Evolutionary conservation across 1,140 invertebrate genomes (phyloP), one percentile per base, ranked within the genome.

Genomic region (Drosophila orosa): DNA sequence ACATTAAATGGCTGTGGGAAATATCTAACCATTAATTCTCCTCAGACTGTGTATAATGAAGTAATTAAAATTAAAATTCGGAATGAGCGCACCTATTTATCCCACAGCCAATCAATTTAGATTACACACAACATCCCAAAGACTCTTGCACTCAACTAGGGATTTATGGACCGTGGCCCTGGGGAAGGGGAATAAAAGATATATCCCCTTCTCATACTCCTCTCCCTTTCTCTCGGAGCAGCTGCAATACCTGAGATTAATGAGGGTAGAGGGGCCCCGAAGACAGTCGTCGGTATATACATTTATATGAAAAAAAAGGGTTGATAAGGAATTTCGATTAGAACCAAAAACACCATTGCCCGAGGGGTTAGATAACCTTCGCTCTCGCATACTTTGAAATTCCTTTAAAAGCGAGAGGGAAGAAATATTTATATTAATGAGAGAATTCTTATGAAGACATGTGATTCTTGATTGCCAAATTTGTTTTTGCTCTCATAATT

Each of bases 241-340:
- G 78, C 77, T 63, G 50, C 62, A 62, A 47, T 55, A 72, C 65
- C 44, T 67, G 72, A 89, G 84, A 89, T 87, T 87, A 89, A 87
- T 87, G 83, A 89, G 76, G 84, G 84, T 83, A 83, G 72, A 48
- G 31, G 52, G 37, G 35, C 72, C 66, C 39, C 72, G 56, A 59
- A 58, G 33, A 61, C 55, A 74, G 13, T 29, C 12, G 22, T 57
- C 12, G 10, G 25, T 35, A n/a, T 52, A 17, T 17, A 29, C 8
- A 12, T n/a, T n/a, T n/a, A n/a, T n/a, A n/a, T n/a, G 1, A 35
- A 15, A 37, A 48, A 63, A 66, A 86, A 83, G 82, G 82, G 82
- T 86, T 82, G 75, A 86, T 87, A 68, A 79, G 82, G 40, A 68
- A 87, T 80, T 79, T 83, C 74, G 83, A 86, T 86, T 87, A 83